These are phyloP conservation scores for Melieria crassipennis DNA, from an alignment of 2,888 invertebrate genomes.

Conservation along the genomic window DNA sequence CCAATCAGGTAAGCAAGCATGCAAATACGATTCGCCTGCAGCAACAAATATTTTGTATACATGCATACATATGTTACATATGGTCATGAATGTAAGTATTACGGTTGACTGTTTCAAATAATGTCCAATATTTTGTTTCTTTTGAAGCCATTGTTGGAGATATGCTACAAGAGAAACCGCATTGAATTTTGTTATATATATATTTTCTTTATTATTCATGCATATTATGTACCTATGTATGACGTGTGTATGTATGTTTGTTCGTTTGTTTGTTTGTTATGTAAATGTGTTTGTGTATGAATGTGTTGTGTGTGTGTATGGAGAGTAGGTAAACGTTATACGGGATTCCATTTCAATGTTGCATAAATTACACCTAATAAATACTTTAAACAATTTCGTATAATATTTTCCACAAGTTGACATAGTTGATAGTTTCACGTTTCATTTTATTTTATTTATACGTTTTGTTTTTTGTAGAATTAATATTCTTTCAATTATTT, in stretches of 20 bases:
- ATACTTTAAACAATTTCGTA: neutral
- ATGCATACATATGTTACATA: no score
- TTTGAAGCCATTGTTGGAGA: no score
- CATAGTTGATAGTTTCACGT: neutral
- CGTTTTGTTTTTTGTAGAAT: neutral
- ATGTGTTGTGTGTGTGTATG: slow-evolving; percentile 5
- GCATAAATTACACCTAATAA: neutral
- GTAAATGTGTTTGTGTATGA: slow-evolving; percentile 16
- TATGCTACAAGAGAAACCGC: no score
- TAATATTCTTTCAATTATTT: neutral
- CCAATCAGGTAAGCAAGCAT: no score
- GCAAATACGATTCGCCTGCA: no score
- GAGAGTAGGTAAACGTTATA: slow-evolving; percentile 9
- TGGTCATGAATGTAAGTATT: no score
- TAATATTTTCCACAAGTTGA: neutral
- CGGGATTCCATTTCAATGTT: neutral
- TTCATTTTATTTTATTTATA: neutral
- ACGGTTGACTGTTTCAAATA: no score
- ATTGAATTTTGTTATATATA: no score
- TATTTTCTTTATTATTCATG: neutral
- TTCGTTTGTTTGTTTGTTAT: slow-evolving; percentile 14
- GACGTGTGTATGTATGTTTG: slow-evolving; percentile 17
- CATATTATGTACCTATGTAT: slow-evolving; percentile 23
- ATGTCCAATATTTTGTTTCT: no score
- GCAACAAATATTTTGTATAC: no score